These are phyloP conservation scores for Tenodera sinensis DNA, from an alignment of 2,888 invertebrate genomes.

Conservation along the genomic window DNA sequence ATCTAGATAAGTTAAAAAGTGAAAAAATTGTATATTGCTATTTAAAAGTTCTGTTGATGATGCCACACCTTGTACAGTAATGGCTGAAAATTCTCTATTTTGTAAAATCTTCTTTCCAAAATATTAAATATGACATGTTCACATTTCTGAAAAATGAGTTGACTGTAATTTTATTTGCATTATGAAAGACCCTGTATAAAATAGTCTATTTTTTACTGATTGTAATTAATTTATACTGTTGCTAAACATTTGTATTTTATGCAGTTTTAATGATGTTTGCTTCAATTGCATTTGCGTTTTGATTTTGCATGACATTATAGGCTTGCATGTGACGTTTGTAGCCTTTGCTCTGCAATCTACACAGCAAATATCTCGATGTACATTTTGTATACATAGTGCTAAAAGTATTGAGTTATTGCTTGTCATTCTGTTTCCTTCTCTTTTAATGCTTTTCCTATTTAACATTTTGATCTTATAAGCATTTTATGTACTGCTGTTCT, in stretches of 20 bases:
- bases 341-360: not conserved
- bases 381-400: not conserved
- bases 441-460: not conserved
- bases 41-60: too few species aligned
- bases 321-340: not conserved
- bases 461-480: not conserved
- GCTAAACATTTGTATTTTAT: not conserved
- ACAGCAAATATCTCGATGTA: not conserved
- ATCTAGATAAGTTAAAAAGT: too few species aligned
- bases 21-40: too few species aligned
- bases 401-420: not conserved
- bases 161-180: too few species aligned
- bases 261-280: not conserved
- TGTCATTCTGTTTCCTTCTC: not conserved
- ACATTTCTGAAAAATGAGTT: too few species aligned
- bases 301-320: not conserved
- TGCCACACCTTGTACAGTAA: too few species aligned
- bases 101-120: too few species aligned
- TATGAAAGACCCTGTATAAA: too few species aligned
- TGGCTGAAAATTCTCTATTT: too few species aligned
- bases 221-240: not conserved
- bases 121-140: too few species aligned
- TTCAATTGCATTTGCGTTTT: not conserved
- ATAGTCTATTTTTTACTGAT: too few species aligned
- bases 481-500: not conserved